These are phyloP conservation scores for Syngnathoides biaculeatus DNA, from an alignment of 2,113 vertebrate genomes.

Conservation along the genomic window DNA sequence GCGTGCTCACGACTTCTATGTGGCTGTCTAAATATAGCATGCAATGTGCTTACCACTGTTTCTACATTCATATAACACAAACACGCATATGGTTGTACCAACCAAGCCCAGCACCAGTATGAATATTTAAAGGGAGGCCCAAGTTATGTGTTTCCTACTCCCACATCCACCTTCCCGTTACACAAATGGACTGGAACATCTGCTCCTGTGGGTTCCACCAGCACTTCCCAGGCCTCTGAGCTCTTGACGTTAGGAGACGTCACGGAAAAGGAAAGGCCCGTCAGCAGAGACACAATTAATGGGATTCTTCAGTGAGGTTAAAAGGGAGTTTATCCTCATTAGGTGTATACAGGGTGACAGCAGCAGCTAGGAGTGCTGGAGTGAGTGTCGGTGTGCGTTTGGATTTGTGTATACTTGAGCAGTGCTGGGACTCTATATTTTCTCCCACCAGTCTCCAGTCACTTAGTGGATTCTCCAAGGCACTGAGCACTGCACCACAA, in stretches of 20 bases:
- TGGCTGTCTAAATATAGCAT: neutral
- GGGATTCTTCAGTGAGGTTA: constrained; percentile 57
- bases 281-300: constrained; percentile 54
- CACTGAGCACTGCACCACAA: constrained; percentile 33
- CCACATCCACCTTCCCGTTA: constrained; percentile 5
- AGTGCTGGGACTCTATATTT: constrained; percentile 23
- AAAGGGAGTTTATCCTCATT: constrained; percentile 70
- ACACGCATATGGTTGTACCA: neutral
- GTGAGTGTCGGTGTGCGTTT: constrained; percentile 11
- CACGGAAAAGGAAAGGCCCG: constrained; percentile 29
- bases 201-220: constrained; percentile 38
- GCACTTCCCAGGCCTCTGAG: constrained; percentile 19
- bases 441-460: constrained; percentile 29
- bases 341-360: constrained; percentile 57
- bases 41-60: neutral
- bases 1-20: neutral
- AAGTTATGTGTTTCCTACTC: constrained; percentile 9
- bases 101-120: neutral
- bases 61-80: neutral
- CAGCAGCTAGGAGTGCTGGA: constrained; percentile 17
- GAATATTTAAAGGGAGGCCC: constrained; percentile 4
- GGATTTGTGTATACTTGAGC: constrained; percentile 15
- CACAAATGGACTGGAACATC: constrained; percentile 39
- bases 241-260: constrained; percentile 39
- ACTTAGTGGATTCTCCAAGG: constrained; percentile 39